phyloP scores from a whole-genome alignment of 2,797 vertebrate species.

The Microtus californicus region DNA sequence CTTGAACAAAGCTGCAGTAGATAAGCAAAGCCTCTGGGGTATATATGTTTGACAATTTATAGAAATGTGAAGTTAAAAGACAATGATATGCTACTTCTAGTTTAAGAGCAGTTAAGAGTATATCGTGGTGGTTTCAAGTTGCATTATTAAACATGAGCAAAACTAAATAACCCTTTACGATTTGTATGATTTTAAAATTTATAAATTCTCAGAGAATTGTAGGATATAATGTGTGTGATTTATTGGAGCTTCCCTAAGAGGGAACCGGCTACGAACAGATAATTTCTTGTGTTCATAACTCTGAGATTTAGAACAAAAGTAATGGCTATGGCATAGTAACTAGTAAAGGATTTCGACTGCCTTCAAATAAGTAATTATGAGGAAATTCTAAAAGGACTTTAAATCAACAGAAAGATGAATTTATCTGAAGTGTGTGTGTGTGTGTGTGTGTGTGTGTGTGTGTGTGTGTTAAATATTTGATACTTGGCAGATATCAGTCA shows the following conservation, averaged over 20 bases:
- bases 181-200: neutral
- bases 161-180: neutral
- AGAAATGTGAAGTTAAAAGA: neutral
- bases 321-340: neutral
- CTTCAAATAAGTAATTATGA: neutral
- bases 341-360: neutral
- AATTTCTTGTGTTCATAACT: neutral
- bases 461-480: neutral
- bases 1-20: neutral
- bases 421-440: neutral
- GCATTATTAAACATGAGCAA: neutral
- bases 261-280: neutral
- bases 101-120: neutral
- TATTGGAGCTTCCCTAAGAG: neutral
- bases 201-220: neutral
- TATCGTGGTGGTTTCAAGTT: neutral
- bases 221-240: neutral
- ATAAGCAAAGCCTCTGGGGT: neutral
- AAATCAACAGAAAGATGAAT: slow-evolving; percentile 7
- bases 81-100: neutral
- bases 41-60: neutral
- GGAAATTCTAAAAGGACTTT: neutral
- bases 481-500: neutral
- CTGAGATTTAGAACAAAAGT: neutral
- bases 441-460: neutral